Percentiles rank a stretch among this genome's conserved stretches.
Evolutionary conservation across 2,797 vertebrate genomes (phyloP).

Genomic region (Gymnothorax reevesii): DNA sequence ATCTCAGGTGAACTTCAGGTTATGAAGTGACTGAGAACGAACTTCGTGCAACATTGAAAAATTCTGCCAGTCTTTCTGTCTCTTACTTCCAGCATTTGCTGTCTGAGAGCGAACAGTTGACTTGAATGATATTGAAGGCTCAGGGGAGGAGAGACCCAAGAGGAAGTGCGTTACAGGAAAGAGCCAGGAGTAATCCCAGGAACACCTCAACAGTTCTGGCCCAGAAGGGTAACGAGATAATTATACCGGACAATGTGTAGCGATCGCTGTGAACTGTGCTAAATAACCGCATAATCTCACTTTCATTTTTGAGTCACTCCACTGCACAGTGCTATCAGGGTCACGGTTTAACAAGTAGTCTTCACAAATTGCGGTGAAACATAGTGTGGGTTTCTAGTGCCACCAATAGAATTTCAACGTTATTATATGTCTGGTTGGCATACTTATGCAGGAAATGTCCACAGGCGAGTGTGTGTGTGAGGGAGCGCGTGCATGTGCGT

Average conservation of each 20-base stretch:
- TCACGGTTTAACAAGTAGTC: no score
- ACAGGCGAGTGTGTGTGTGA: no score
- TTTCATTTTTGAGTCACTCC: not conserved
- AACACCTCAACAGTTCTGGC: no score
- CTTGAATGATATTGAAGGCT: not conserved
- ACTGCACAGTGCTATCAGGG: not conserved
- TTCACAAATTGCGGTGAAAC: no score
- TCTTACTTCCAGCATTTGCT: not conserved
- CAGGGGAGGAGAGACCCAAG: not conserved
- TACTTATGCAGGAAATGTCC: no score
- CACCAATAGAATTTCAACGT: no score
- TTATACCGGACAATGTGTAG: not conserved
- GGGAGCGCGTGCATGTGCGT: no score
- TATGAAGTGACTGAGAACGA: not conserved
- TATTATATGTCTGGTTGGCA: no score
- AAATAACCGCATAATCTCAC: not conserved
- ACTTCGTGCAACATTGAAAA: not conserved
- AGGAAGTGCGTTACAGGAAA: not conserved
- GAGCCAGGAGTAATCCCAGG: not conserved
- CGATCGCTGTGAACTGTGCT: not conserved
- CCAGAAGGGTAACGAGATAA: no score
- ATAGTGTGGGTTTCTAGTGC: no score
- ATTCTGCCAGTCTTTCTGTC: not conserved
- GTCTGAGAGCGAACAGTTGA: not conserved
- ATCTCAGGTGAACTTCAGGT: not conserved